Evolutionary conservation across 2,888 invertebrate genomes (phyloP), one percentile per base, ranked within the genome.

Genomic region (Aleiodes testaceus): DNA sequence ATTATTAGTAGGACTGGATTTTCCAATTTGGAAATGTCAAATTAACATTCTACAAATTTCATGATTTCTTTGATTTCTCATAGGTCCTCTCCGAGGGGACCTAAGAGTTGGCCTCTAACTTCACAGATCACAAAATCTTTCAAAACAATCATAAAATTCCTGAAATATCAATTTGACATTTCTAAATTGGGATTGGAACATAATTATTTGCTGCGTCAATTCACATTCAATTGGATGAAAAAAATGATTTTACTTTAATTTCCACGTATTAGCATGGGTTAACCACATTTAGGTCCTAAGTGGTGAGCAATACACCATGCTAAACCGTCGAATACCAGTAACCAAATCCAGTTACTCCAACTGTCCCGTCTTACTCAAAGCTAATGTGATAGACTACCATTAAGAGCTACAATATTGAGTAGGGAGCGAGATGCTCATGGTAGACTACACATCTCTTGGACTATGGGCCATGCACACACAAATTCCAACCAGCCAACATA

Each of bases 351-450:
- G 82, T 83, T 82, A 82, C 66, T 70, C 68, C 69, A 52, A 42
- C 52, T 72, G 73, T 72, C 73, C 72, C 75, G 80, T 81, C 81
- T 81, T 36, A 36, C 36, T 80, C 77, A 26, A 70, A 74, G 78
- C 81, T 84, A 81, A 84, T 84, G 77, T 81, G 84, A 84, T 84
- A 80, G 80, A 82, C 81, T 81, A 76, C 80, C 81, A 82, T 84
- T 84, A 83, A 77, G 81, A 79, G 79, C 79, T 36, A 36, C 75
- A 77, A 69, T 66, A 75, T 66, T 72, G 76, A 76, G 72, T 73
- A 78, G 76, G 77, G 74, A 71, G 74, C 75, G 72, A 65, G 75
- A 71, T 50, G 55, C 30, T 53, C 52, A 68, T 49, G 47, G 47
- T 47, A 55, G 65, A 68, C 67, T 66, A 66, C 68, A 72, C 74